Percentiles rank a stretch among this genome's conserved stretches.
Conservation (phyloP, 2,797 vertebrate genomes). For the Taeniopygia guttata region DNA sequence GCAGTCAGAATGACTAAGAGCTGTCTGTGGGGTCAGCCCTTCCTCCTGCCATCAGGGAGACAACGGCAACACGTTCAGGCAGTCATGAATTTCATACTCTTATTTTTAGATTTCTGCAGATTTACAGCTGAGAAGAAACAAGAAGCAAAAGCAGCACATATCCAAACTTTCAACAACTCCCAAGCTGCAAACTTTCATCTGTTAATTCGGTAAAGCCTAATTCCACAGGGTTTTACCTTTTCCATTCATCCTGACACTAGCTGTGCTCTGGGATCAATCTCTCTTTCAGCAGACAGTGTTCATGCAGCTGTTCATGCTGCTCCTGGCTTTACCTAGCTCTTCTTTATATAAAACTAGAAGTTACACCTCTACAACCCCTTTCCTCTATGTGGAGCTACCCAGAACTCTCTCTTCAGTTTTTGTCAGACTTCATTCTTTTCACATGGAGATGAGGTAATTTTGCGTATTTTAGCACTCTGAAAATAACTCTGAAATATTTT, state of each 20-base stretch:
- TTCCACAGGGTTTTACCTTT: not conserved
- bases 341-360: not conserved
- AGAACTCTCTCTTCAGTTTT: not conserved
- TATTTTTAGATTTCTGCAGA: not conserved
- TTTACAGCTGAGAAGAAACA: not conserved
- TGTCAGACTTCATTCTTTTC: not conserved
- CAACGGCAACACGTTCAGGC: not conserved
- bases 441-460: not conserved
- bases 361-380: rapidly evolving
- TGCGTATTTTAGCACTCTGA: not conserved
- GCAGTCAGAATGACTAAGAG: not conserved
- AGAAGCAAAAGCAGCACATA: not conserved
- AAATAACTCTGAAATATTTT: not conserved
- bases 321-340: not conserved
- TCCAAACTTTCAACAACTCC: not conserved
- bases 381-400: not conserved
- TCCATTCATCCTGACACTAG: not conserved
- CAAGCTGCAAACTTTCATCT: not conserved
- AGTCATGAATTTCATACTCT: not conserved
- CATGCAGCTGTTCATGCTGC: not conserved
- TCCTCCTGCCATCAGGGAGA: not conserved
- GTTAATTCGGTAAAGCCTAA: not conserved
- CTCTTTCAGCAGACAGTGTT: not conserved
- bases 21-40: not conserved
- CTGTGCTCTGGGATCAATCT: not conserved